These are phyloP conservation scores for Anguilla obscura DNA, from an alignment of 2,797 vertebrate genomes.

Conservation along the genomic window DNA sequence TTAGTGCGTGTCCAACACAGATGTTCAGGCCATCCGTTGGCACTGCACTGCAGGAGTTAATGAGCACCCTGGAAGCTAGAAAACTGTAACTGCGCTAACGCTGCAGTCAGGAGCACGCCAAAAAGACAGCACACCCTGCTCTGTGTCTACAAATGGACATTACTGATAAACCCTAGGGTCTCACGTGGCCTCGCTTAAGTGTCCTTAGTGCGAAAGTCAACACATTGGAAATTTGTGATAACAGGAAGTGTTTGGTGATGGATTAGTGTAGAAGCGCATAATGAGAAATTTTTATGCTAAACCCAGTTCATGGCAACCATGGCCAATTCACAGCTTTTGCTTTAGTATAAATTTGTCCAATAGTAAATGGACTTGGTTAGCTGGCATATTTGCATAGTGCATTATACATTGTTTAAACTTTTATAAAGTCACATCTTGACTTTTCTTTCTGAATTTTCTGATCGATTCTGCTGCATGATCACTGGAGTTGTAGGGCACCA, in stretches of 20 bases:
- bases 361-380: not conserved
- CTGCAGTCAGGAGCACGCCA: not conserved
- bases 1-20: not conserved
- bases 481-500: not conserved
- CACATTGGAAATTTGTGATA: not conserved
- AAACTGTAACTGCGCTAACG: not conserved
- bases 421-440: not conserved
- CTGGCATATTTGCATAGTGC: not conserved
- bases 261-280: not conserved
- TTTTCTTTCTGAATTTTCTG: not conserved
- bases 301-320: not conserved
- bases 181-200: not conserved
- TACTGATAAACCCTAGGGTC: conserved; percentile 9
- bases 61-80: not conserved
- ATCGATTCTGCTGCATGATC: not conserved
- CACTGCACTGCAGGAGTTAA: not conserved
- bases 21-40: not conserved
- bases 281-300: not conserved
- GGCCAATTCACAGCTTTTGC: not conserved
- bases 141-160: not conserved
- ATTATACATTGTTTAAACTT: not conserved
- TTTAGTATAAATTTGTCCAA: not conserved
- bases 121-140: not conserved
- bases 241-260: conserved; percentile 13
- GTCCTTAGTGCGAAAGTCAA: not conserved